Percentiles rank a stretch among this genome's conserved stretches.
phyloP scores from a whole-genome alignment of 2,797 vertebrate genomes.

The Zenarchopterus dispar region DNA sequence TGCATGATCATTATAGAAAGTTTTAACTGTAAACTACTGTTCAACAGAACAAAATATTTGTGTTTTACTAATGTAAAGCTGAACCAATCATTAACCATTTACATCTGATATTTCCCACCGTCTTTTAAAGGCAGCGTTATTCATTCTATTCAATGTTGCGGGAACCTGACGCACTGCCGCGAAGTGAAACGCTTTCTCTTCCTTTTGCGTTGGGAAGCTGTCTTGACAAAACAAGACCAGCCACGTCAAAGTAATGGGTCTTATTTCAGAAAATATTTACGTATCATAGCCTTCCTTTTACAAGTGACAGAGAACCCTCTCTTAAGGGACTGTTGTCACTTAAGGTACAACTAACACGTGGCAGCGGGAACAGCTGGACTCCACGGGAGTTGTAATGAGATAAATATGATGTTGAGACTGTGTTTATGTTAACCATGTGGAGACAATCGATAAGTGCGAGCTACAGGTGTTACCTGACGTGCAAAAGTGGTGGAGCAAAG shows the following conservation, averaged over 20 bases:
- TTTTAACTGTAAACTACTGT: too few relatives aligned
- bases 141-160: neutral
- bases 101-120: neutral
- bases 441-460: constrained; percentile 36
- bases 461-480: constrained; percentile 28
- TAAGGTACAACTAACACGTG: too few relatives aligned
- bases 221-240: neutral
- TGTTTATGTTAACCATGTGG: constrained; percentile 59
- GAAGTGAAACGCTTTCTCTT: neutral
- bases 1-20: too few relatives aligned
- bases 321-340: too few relatives aligned
- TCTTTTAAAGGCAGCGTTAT: neutral
- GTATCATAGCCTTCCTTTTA: neutral
- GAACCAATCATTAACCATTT: too few relatives aligned
- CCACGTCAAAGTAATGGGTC: neutral
- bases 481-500: constrained; percentile 43
- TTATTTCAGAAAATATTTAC: neutral
- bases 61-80: too few relatives aligned
- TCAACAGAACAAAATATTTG: too few relatives aligned
- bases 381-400: too few relatives aligned
- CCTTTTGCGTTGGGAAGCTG: constrained; percentile 9
- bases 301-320: neutral
- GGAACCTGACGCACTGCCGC: neutral
- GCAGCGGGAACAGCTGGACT: neutral
- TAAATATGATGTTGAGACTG: neutral